Conservation (phyloP, 1,140 invertebrate species). For the Euschistus heros region DNA sequence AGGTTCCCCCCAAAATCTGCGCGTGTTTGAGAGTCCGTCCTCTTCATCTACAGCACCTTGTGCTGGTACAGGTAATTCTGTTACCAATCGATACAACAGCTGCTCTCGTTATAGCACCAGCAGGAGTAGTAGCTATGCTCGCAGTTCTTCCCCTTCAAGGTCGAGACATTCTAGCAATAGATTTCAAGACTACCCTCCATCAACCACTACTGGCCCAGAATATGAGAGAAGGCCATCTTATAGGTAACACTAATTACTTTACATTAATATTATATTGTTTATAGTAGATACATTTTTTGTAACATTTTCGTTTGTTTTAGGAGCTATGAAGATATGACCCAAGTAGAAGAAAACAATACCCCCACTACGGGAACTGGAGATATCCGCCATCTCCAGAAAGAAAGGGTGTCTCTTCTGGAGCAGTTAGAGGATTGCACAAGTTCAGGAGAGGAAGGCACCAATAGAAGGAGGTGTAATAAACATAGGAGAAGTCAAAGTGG, state of each 20-base stretch:
- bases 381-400: constrained; percentile 56
- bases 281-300: too few species aligned
- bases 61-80: neutral
- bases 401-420: constrained; percentile 54
- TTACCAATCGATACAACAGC: neutral
- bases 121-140: neutral
- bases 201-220: neutral
- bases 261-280: too few species aligned
- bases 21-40: constrained; percentile 19
- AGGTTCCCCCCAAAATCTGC: neutral
- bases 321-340: constrained; percentile 30
- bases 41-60: constrained; percentile 10
- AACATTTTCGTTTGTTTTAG: constrained; percentile 26
- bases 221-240: constrained; percentile 18
- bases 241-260: constrained; percentile 6
- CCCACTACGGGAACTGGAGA: constrained; percentile 38
- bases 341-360: constrained; percentile 22
- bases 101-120: neutral
- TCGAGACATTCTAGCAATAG: neutral
- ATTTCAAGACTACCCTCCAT: constrained; percentile 1
- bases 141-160: neutral
- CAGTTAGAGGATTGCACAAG: constrained; percentile 61
- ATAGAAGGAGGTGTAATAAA: constrained; percentile 37
- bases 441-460: constrained; percentile 41
- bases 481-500: constrained; percentile 35